These are phyloP conservation scores for Hemaris fuciformis DNA, from an alignment of 2,888 invertebrate genomes.

Conservation along the genomic window DNA sequence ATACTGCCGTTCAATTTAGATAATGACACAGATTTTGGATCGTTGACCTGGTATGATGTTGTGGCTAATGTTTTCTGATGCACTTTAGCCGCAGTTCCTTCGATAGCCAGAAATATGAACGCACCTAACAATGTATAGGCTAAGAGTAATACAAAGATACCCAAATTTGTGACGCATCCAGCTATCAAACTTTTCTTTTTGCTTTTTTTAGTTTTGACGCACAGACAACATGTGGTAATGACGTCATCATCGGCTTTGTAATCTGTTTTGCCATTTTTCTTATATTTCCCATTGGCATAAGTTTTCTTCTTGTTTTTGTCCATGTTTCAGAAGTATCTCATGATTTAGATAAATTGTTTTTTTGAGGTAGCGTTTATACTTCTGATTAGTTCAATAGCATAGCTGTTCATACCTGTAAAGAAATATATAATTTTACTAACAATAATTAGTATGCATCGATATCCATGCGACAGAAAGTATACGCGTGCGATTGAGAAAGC, in stretches of 20 bases:
- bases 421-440: not conserved
- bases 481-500: too few relatives aligned
- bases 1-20: slow-evolving; percentile 65
- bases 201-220: slow-evolving; percentile 73
- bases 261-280: slow-evolving; percentile 68
- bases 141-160: slow-evolving; percentile 89
- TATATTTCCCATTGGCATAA: slow-evolving; percentile 70
- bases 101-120: slow-evolving; percentile 92
- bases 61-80: slow-evolving; percentile 77
- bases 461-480: too few relatives aligned
- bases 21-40: slow-evolving; percentile 57
- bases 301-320: slow-evolving; percentile 75
- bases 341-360: not conserved
- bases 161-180: slow-evolving; percentile 89
- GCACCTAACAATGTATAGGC: slow-evolving; percentile 89
- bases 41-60: slow-evolving; percentile 71
- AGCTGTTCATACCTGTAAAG: not conserved
- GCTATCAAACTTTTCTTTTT: slow-evolving; percentile 79
- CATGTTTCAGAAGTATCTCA: slow-evolving; percentile 47
- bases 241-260: slow-evolving; percentile 65
- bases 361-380: not conserved
- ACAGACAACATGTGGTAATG: slow-evolving; percentile 73
- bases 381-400: not conserved
- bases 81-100: slow-evolving; percentile 83
- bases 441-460: not conserved